Evolutionary conservation across 1,140 invertebrate genomes (phyloP).

Genomic region (Kradibia gibbosae): DNA sequence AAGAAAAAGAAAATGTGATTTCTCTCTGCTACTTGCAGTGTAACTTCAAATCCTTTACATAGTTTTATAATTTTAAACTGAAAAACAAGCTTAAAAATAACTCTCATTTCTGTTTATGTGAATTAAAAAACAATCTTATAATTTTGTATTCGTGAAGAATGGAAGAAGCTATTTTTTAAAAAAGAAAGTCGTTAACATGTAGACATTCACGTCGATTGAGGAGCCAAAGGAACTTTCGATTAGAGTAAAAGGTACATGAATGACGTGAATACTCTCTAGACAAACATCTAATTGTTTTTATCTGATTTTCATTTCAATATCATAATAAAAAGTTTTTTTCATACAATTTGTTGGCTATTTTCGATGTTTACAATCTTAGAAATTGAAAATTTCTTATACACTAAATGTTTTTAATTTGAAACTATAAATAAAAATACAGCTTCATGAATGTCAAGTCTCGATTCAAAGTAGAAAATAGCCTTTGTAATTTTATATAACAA

Average conservation of each 20-base stretch:
- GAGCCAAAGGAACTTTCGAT: constrained; percentile 34
- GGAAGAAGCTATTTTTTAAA: constrained; percentile 9
- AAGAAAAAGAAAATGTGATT: constrained; percentile 14
- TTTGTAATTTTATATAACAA: neutral
- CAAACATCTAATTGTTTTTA: constrained; percentile 2
- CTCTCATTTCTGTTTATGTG: constrained; percentile 16
- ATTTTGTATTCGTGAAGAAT: neutral
- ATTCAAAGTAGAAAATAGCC: neutral
- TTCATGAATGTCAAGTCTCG: neutral
- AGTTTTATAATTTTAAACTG: constrained; percentile 46
- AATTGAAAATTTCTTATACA: no score
- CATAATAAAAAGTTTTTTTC: neutral
- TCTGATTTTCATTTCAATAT: constrained; percentile 32
- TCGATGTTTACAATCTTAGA: no score
- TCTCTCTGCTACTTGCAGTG: neutral
- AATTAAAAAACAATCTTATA: constrained; percentile 22
- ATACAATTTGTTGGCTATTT: no score
- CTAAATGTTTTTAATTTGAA: neutral
- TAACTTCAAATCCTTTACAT: constrained; percentile 36
- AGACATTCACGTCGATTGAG: neutral
- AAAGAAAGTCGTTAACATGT: constrained; percentile 40
- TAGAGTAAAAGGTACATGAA: constrained; percentile 23
- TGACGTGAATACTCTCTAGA: neutral
- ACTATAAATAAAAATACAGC: neutral
- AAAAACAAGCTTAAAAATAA: constrained; percentile 17